These are phyloP conservation scores for Rhegmatorhina hoffmannsi DNA, from an alignment of 2,113 vertebrate genomes.

Conservation along the genomic window DNA sequence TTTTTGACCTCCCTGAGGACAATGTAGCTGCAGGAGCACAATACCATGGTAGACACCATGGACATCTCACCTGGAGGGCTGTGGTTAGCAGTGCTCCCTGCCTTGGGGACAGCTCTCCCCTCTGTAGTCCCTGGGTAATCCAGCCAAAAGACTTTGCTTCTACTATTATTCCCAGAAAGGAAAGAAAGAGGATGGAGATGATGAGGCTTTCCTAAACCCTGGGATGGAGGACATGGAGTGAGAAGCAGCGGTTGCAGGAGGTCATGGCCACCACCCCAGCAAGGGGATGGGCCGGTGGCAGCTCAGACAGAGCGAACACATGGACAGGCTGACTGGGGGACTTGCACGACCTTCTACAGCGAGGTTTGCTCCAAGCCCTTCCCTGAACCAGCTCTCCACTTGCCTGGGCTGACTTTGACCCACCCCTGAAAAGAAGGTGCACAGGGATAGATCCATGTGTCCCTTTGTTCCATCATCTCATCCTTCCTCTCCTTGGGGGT, in stretches of 20 bases:
- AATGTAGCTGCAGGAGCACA: background rate
- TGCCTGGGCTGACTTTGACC: background rate
- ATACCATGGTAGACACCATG: background rate
- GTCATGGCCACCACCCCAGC: fast-evolving
- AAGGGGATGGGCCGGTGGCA: fast-evolving
- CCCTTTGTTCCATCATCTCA: background rate
- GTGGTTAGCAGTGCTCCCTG: background rate
- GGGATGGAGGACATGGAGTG: fast-evolving
- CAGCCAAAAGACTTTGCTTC: background rate
- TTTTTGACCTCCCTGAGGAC: background rate
- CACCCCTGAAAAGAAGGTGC: background rate
- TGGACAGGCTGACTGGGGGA: background rate
- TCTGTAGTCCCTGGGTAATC: background rate
- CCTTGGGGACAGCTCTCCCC: background rate
- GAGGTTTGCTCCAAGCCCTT: background rate
- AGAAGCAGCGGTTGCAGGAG: background rate
- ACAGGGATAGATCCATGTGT: background rate
- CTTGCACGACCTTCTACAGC: fast-evolving
- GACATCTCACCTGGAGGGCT: background rate
- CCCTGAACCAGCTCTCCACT: background rate
- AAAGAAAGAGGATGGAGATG: background rate
- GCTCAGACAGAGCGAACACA: background rate
- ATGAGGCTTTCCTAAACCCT: background rate
- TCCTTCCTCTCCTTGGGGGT: background rate
- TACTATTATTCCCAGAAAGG: background rate